phyloP scores from a whole-genome alignment of 64 coral and sea anemone species.

The Stichodactyla helianthus region DNA sequence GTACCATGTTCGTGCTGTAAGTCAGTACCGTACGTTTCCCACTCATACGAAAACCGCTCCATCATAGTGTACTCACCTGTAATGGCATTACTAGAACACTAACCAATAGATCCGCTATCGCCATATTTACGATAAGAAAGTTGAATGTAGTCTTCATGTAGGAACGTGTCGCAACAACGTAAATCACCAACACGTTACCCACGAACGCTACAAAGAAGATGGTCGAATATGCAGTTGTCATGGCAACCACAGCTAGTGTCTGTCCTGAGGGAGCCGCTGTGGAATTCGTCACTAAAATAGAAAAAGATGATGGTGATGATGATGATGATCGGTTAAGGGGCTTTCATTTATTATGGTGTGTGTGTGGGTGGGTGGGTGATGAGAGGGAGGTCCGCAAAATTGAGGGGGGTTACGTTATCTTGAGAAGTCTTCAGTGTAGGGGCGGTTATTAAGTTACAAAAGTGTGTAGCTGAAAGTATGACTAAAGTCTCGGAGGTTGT shows the following conservation, averaged over 20 bases:
- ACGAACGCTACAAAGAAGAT: slow-evolving; percentile 50
- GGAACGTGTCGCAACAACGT: slow-evolving; percentile 45
- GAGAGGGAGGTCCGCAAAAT: too few relatives aligned
- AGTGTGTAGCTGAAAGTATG: too few relatives aligned
- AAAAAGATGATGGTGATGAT: neutral
- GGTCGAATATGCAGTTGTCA: slow-evolving; percentile 29
- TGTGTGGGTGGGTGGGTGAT: too few relatives aligned
- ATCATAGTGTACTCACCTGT: slow-evolving; percentile 33
- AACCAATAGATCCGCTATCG: slow-evolving; percentile 60
- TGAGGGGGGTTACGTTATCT: too few relatives aligned
- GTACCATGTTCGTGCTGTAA: too few relatives aligned
- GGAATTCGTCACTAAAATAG: neutral
- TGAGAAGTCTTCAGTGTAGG: too few relatives aligned
- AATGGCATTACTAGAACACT: slow-evolving; percentile 44
- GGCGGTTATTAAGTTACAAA: too few relatives aligned
- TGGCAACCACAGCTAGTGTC: neutral
- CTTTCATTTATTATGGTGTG: neutral
- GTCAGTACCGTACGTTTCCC: too few relatives aligned
- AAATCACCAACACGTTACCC: slow-evolving; percentile 41
- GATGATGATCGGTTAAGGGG: too few relatives aligned
- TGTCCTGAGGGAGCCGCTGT: neutral
- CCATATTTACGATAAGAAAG: slow-evolving; percentile 65
- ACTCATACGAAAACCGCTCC: too few relatives aligned
- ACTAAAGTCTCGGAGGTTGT: too few relatives aligned
- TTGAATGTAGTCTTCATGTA: slow-evolving; percentile 64